phyloP scores from a whole-genome alignment of 2,888 invertebrate genomes.

The Melikaiella ostensackeni region DNA sequence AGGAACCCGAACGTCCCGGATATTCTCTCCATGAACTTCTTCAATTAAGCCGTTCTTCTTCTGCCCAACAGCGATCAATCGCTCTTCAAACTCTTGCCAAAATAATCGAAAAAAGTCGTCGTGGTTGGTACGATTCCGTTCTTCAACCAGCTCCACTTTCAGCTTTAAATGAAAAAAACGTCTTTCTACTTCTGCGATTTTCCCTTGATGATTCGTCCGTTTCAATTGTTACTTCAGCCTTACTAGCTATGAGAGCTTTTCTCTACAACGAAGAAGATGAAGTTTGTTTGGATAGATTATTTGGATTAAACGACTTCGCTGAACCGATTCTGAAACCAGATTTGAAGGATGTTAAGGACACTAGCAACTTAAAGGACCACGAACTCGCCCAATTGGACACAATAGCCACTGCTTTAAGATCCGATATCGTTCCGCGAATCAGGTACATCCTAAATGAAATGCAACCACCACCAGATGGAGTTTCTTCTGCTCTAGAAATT shows the following conservation, averaged over 20 bases:
- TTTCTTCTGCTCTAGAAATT: constrained; percentile 87
- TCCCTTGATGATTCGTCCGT: constrained; percentile 91
- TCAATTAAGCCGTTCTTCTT: constrained; percentile 85
- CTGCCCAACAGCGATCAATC: constrained; percentile 90
- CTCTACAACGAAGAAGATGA: constrained; percentile 90
- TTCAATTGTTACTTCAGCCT: constrained; percentile 85
- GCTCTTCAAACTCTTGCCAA: constrained; percentile 90
- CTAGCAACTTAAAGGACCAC: constrained; percentile 88
- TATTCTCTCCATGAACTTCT: constrained; percentile 94
- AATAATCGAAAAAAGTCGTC: constrained; percentile 84
- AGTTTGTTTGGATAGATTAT: constrained; percentile 83
- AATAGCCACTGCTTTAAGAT: constrained; percentile 84
- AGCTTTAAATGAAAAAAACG: constrained; percentile 82
- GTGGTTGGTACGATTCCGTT: constrained; percentile 87
- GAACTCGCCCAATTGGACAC: constrained; percentile 92
- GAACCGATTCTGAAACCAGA: constrained; percentile 70
- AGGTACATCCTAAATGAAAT: constrained; percentile 86
- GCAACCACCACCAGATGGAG: constrained; percentile 85
- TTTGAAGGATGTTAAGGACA: constrained; percentile 77
- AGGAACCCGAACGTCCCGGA: constrained; percentile 93
- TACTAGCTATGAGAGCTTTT: constrained; percentile 87
- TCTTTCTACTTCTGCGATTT: constrained; percentile 89
- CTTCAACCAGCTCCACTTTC: constrained; percentile 84
- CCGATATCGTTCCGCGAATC: constrained; percentile 87
- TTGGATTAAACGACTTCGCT: constrained; percentile 76